Percentiles rank a stretch among this genome's conserved stretches.
Conservation (phyloP, 1,140 invertebrate species). For the Brachionus rotundiformis region DNA sequence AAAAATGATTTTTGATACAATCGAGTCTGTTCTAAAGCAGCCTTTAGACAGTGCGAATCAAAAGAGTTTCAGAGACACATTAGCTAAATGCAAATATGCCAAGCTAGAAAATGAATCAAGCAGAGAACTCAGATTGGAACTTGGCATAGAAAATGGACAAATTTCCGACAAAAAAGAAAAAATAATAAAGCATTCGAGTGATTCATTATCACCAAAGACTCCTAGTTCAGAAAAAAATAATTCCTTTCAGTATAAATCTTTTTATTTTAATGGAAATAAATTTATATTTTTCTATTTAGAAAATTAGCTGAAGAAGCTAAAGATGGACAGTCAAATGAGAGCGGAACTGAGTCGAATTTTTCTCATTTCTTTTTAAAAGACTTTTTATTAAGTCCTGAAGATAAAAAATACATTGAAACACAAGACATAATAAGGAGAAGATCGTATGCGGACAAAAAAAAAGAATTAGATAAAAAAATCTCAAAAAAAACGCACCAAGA, state of each 20-base stretch:
- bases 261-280: background rate
- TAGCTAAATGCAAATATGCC: background rate
- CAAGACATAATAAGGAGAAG: background rate
- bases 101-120: background rate
- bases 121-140: background rate
- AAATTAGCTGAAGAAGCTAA: background rate
- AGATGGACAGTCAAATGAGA: background rate
- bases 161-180: background rate
- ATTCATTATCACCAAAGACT: background rate
- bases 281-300: background rate
- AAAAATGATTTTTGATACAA: conserved; percentile 42
- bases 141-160: background rate
- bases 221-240: too few species aligned
- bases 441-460: background rate
- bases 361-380: background rate
- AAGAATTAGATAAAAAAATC: background rate
- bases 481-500: background rate
- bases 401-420: background rate
- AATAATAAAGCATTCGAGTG: background rate
- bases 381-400: background rate
- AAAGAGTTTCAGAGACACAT: background rate
- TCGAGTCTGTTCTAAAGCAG: conserved; percentile 7
- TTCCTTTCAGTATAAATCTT: too few species aligned
- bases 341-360: background rate
- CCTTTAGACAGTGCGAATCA: background rate